phyloP scores from a whole-genome alignment of 2,113 vertebrate genomes.

The Pseudorasbora parva region DNA sequence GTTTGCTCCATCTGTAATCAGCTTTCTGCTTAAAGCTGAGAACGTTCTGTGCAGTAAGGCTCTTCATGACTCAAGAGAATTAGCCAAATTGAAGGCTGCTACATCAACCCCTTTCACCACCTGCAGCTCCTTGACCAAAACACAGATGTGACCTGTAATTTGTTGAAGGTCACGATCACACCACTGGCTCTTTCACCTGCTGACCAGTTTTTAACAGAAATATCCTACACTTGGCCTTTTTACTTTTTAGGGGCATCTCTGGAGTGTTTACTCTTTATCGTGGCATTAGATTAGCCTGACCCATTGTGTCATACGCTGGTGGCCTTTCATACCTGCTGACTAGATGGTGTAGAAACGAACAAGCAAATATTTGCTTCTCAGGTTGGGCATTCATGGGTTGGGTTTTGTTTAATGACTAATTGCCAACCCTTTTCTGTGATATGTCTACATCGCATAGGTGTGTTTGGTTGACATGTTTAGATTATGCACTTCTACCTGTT shows the following conservation, averaged over 20 bases:
- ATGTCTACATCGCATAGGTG: neutral
- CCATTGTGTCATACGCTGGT: neutral
- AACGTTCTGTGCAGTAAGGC: constrained; percentile 63
- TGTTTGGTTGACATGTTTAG: neutral
- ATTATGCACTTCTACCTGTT: neutral
- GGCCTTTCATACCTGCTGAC: neutral
- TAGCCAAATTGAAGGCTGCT: constrained; percentile 67
- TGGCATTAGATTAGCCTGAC: neutral
- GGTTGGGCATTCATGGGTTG: neutral
- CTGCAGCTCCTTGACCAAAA: constrained; percentile 64
- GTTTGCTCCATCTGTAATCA: constrained; percentile 46
- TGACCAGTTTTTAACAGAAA: neutral
- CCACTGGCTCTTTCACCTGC: constrained; percentile 45
- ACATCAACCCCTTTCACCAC: constrained; percentile 47
- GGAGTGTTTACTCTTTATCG: neutral
- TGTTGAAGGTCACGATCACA: constrained; percentile 66
- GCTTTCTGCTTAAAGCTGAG: constrained; percentile 38
- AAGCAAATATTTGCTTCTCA: constrained; percentile 25
- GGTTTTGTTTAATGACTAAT: neutral
- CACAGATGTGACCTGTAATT: constrained; percentile 70
- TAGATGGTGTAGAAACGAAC: neutral
- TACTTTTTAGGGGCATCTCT: neutral
- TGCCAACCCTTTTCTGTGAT: constrained; percentile 6
- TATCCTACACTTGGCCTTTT: neutral
- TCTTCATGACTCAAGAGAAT: constrained; percentile 64